Percentiles rank a stretch among this genome's conserved stretches.
These are phyloP conservation scores for Cephus cinctus DNA, from an alignment of 1,140 invertebrate species.

Conservation along the genomic window DNA sequence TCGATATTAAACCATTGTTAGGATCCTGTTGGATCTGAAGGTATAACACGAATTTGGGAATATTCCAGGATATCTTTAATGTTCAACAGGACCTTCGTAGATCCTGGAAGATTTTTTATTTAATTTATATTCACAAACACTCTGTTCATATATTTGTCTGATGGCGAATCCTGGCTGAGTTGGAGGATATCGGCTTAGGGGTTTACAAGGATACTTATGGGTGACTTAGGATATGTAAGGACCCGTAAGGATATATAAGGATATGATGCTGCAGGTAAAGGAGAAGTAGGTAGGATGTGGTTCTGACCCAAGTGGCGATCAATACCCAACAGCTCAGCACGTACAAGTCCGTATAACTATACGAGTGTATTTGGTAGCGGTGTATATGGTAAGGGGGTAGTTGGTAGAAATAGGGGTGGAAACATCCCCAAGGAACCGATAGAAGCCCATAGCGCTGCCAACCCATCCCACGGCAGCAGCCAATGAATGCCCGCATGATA, in stretches of 20 bases:
- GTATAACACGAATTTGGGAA: too few species aligned
- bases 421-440: constrained; percentile 51
- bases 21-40: too few species aligned
- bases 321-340: constrained; percentile 43
- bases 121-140: too few species aligned
- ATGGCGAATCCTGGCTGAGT: too few species aligned
- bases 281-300: constrained; percentile 38
- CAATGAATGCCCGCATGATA: constrained; percentile 43
- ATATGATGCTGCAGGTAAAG: constrained; percentile 43
- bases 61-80: too few species aligned
- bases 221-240: constrained; percentile 19
- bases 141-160: too few species aligned
- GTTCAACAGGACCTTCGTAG: too few species aligned
- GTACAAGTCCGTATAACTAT: constrained; percentile 39
- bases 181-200: too few species aligned
- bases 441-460: constrained; percentile 39
- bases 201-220: too few species aligned
- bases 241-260: constrained; percentile 14
- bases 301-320: constrained; percentile 35
- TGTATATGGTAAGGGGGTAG: constrained; percentile 35
- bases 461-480: constrained; percentile 36
- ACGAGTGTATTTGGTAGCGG: constrained; percentile 35
- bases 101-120: too few species aligned
- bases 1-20: too few species aligned
- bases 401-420: constrained; percentile 47